phyloP scores from a whole-genome alignment of 2,888 invertebrate species.

The Rhaphigaster nebulosa region DNA sequence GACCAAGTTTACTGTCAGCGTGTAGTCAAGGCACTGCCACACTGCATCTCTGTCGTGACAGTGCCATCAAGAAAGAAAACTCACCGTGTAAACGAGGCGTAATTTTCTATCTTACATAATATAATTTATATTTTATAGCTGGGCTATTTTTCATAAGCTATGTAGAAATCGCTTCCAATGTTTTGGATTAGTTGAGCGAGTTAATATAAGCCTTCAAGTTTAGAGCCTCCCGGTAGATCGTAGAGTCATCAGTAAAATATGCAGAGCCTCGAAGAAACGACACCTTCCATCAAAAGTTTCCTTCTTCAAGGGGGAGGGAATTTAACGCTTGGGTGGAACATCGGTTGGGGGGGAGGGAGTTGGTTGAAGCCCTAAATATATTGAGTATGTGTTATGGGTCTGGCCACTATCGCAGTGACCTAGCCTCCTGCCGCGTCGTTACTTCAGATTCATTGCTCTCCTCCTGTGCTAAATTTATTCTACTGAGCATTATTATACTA shows the following conservation, averaged over 20 bases:
- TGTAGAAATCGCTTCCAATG: not conserved
- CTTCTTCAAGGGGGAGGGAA: not conserved
- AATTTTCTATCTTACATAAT: too few relatives aligned
- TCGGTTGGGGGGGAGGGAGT: not conserved
- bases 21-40: too few relatives aligned
- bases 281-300: slow-evolving; percentile 30
- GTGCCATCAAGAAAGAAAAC: too few relatives aligned
- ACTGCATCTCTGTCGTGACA: too few relatives aligned
- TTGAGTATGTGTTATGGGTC: not conserved
- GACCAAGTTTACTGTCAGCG: too few relatives aligned
- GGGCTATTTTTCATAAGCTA: not conserved
- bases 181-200: not conserved
- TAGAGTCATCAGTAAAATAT: slow-evolving; percentile 37
- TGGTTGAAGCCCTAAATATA: not conserved
- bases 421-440: not conserved
- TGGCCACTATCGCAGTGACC: not conserved
- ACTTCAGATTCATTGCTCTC: not conserved
- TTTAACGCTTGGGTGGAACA: not conserved
- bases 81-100: too few relatives aligned
- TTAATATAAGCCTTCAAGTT: not conserved
- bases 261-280: slow-evolving; percentile 1
- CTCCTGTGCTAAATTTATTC: not conserved
- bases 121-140: not conserved
- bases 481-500: not conserved
- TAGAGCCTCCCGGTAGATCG: not conserved